phyloP scores from a whole-genome alignment of 2,113 vertebrate species.

The Brachypodius melanocephalos region DNA sequence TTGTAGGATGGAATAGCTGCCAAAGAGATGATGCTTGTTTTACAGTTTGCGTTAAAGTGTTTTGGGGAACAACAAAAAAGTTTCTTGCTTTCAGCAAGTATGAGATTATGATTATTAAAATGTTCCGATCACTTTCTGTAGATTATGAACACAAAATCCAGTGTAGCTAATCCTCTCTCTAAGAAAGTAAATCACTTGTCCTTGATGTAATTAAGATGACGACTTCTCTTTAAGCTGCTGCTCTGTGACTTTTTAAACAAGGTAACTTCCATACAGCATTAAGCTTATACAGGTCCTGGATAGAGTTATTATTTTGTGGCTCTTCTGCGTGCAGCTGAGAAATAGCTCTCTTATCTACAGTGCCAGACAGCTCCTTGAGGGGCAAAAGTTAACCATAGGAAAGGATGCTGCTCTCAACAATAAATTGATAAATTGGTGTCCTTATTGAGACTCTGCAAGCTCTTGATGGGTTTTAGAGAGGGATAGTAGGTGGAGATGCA shows the following conservation, averaged over 20 bases:
- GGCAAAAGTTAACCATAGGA: neutral
- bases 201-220: slow-evolving; percentile 17
- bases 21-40: neutral
- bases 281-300: neutral
- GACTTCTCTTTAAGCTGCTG: neutral
- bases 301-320: neutral
- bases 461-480: neutral
- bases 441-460: neutral
- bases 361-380: neutral
- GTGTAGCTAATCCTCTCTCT: neutral
- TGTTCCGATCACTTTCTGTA: neutral
- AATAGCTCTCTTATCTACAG: neutral
- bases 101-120: neutral
- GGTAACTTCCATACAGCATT: neutral
- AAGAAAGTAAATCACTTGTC: neutral
- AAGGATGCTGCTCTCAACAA: neutral
- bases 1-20: neutral
- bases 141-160: neutral
- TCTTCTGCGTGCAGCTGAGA: neutral
- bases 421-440: neutral
- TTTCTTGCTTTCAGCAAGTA: neutral
- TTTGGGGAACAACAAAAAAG: neutral
- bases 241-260: neutral
- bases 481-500: neutral
- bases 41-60: neutral